Percentiles rank a stretch among this genome's conserved stretches.
Evolutionary conservation across 2,797 vertebrate species (phyloP).

Genomic region (Gymnothorax reevesii): DNA sequence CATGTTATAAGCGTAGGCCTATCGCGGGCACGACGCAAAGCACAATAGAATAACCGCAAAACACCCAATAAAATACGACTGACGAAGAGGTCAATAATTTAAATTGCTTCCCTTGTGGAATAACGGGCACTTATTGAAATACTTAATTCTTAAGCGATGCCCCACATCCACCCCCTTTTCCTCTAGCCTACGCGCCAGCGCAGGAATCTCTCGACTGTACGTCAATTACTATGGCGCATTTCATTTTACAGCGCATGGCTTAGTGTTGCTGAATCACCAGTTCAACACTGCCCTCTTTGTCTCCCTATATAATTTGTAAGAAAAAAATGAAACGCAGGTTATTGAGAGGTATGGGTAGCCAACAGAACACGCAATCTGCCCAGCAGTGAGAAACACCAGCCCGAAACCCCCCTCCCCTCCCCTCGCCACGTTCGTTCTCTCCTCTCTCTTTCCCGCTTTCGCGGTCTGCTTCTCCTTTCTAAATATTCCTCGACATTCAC

Average conservation of each 20-base stretch:
- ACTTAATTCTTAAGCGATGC: neutral
- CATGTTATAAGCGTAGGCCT: neutral
- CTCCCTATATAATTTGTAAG: neutral
- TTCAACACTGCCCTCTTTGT: constrained; percentile 21
- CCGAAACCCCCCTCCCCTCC: neutral
- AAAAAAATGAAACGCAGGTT: neutral
- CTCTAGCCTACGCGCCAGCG: too few relatives aligned
- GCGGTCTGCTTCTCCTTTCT: neutral
- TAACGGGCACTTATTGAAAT: neutral
- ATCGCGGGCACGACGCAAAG: neutral
- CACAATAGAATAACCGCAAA: neutral
- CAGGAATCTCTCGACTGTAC: neutral
- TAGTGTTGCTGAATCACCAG: constrained; percentile 1
- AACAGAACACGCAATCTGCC: neutral
- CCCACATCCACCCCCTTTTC: neutral
- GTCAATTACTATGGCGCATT: constrained; percentile 5
- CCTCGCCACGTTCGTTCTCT: neutral
- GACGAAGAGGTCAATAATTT: neutral
- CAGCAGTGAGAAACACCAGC: neutral
- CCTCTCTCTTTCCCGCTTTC: neutral
- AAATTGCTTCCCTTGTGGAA: neutral
- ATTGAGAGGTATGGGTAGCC: neutral
- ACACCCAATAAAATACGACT: neutral
- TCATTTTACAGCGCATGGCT: neutral
- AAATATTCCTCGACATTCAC: neutral